These are phyloP conservation scores for Antedon mediterranea DNA, from an alignment of 53 echinoderm and acorn worm species.

Conservation along the genomic window DNA sequence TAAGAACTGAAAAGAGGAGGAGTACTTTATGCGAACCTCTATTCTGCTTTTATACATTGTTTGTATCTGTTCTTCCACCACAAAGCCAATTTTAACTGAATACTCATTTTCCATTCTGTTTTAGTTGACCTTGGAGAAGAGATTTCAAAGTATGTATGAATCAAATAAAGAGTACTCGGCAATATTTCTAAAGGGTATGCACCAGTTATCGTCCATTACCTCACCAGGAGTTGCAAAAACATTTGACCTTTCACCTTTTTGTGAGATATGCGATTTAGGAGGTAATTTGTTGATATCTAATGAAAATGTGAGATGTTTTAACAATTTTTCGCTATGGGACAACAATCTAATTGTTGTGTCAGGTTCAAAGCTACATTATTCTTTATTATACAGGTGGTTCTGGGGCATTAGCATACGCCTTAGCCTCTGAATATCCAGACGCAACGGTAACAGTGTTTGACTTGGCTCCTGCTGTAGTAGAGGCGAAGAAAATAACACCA, in stretches of 20 bases:
- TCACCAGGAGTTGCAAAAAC: neutral
- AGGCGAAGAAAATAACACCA: neutral
- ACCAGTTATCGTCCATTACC: neutral
- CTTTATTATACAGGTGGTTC: neutral
- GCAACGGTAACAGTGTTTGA: neutral
- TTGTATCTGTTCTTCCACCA: too few species aligned
- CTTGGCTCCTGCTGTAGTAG: neutral
- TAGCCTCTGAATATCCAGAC: neutral
- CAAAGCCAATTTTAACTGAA: too few species aligned
- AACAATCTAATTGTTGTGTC: too few species aligned
- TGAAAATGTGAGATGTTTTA: neutral
- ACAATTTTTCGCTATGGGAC: too few species aligned
- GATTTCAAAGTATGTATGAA: too few species aligned
- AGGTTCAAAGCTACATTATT: too few species aligned
- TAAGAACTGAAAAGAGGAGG: too few species aligned
- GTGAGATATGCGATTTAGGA: neutral
- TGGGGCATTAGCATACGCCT: neutral
- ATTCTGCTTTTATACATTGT: too few species aligned
- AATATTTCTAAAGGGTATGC: neutral
- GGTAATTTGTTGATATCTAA: neutral
- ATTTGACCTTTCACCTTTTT: neutral
- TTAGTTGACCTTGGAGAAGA: too few species aligned
- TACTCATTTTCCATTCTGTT: too few species aligned
- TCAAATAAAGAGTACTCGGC: neutral
- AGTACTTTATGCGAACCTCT: too few species aligned